phyloP scores from a whole-genome alignment of 2,113 vertebrate species.

The Kryptolebias marmoratus region DNA sequence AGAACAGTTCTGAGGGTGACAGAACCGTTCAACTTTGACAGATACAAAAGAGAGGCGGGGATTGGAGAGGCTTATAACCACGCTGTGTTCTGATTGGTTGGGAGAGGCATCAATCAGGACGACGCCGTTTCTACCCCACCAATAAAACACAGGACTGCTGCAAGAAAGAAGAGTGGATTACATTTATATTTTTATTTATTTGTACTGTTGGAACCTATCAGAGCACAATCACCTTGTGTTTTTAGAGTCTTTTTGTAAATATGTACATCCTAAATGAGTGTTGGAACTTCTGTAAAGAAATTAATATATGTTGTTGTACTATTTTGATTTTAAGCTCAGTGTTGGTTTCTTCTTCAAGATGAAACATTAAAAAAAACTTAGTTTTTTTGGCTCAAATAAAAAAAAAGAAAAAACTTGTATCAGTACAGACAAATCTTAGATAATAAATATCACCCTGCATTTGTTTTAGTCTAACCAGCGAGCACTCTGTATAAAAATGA shows the following conservation, averaged over 20 bases:
- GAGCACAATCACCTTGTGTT: constrained; percentile 5
- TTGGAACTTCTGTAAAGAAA: neutral
- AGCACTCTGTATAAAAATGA: no score
- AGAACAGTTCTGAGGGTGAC: constrained; percentile 81
- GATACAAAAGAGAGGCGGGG: constrained; percentile 78
- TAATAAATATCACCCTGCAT: no score
- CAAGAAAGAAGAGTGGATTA: neutral
- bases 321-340: neutral
- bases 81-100: constrained; percentile 68
- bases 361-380: no score
- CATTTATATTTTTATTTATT: neutral
- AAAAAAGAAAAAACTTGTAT: no score
- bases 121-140: no score
- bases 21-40: constrained; percentile 71
- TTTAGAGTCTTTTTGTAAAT: constrained; percentile 36
- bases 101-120: neutral
- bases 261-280: neutral
- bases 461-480: no score
- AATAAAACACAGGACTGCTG: neutral
- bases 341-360: neutral
- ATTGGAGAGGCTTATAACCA: constrained; percentile 64
- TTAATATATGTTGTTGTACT: neutral
- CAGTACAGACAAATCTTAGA: no score
- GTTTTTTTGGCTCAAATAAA: no score
- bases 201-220: neutral